Conservation (phyloP, 2,113 vertebrate species). For the Cyphomyrus plagiostoma region DNA sequence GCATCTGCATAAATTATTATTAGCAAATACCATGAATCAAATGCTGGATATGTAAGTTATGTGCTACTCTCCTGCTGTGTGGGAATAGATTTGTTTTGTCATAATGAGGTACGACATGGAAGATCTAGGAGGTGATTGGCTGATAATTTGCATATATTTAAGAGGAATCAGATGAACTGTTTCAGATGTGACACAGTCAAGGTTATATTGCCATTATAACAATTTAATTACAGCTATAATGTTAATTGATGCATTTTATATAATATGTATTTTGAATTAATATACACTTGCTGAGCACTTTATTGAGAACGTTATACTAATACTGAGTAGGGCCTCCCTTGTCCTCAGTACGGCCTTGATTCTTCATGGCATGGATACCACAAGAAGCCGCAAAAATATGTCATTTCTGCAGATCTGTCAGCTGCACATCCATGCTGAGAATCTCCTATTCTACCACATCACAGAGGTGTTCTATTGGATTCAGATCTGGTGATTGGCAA, state of each 20-base stretch:
- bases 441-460: not conserved
- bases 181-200: not conserved
- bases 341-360: not conserved
- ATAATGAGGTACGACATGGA: not conserved
- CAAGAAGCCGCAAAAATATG: not conserved
- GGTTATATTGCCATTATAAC: not conserved
- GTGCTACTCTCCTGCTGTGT: no score
- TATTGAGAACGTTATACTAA: not conserved
- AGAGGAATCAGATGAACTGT: not conserved
- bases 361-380: not conserved
- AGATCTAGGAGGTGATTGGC: not conserved
- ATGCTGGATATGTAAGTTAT: not conserved
- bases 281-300: not conserved
- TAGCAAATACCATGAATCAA: not conserved
- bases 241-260: not conserved
- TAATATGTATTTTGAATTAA: not conserved
- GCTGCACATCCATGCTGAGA: not conserved
- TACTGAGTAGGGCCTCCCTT: not conserved
- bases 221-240: not conserved
- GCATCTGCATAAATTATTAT: not conserved
- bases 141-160: not conserved
- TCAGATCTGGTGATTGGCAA: not conserved
- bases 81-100: not conserved
- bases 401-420: not conserved
- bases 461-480: not conserved